phyloP scores from a whole-genome alignment of 1,140 invertebrate genomes.

The Cepaea nemoralis region DNA sequence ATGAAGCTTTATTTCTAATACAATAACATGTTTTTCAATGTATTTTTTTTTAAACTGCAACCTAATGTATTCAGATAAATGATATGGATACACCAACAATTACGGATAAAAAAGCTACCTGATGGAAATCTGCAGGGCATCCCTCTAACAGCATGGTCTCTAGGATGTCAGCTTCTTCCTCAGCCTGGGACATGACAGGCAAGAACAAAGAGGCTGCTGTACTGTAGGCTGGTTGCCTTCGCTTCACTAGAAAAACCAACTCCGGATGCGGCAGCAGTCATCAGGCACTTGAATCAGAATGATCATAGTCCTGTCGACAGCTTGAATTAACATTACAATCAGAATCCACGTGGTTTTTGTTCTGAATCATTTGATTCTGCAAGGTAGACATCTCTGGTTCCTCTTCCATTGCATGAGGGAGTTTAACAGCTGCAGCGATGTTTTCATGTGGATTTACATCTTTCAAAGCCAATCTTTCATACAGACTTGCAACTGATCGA shows the following conservation, averaged over 20 bases:
- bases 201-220: too few species aligned
- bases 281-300: neutral
- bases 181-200: neutral
- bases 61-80: too few species aligned
- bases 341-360: neutral
- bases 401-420: neutral
- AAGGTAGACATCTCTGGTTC: neutral
- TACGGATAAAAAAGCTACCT: too few species aligned
- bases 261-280: too few species aligned
- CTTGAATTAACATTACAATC: neutral
- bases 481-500: too few species aligned
- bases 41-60: too few species aligned
- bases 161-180: neutral
- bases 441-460: neutral
- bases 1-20: too few species aligned
- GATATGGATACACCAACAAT: too few species aligned
- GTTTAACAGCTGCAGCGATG: neutral
- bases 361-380: neutral
- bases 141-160: neutral
- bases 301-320: neutral
- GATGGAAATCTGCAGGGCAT: neutral
- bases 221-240: neutral
- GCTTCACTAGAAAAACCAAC: neutral
- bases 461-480: too few species aligned
- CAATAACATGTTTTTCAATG: too few species aligned